These are phyloP conservation scores for Manacus vitellinus DNA, from an alignment of 2,113 vertebrate genomes.

Conservation along the genomic window DNA sequence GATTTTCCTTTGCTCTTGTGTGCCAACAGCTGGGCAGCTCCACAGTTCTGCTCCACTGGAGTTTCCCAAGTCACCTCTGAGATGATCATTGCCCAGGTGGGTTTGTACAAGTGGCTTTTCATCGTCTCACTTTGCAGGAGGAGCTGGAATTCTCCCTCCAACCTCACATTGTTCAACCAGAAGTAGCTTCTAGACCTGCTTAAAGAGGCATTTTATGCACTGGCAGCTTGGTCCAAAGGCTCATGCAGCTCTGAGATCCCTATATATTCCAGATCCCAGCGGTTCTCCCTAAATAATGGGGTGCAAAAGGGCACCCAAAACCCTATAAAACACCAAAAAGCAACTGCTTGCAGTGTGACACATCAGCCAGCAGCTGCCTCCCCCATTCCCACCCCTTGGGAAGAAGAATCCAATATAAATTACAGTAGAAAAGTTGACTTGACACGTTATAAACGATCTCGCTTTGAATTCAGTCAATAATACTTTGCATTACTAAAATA, in stretches of 20 bases:
- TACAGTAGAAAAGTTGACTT: neutral
- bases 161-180: neutral
- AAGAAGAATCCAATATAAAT: neutral
- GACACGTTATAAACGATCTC: neutral
- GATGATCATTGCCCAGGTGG: neutral
- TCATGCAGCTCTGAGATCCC: neutral
- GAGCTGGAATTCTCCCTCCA: neutral
- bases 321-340: neutral
- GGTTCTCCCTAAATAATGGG: neutral
- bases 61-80: neutral
- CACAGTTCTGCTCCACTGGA: neutral
- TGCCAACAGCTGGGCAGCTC: neutral
- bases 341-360: neutral
- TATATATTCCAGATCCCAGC: neutral
- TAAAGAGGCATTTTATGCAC: neutral
- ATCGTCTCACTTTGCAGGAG: neutral
- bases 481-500: slow-evolving; percentile 13
- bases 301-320: neutral
- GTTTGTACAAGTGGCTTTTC: neutral
- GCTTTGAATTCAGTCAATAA: slow-evolving; percentile 10
- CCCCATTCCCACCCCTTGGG: neutral
- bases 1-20: neutral
- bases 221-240: neutral
- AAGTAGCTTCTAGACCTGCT: neutral
- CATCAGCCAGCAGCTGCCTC: neutral